Evolutionary conservation across 1,140 invertebrate genomes (phyloP), one percentile per base, ranked within the genome.

Genomic region (Ridgeia piscesae): DNA sequence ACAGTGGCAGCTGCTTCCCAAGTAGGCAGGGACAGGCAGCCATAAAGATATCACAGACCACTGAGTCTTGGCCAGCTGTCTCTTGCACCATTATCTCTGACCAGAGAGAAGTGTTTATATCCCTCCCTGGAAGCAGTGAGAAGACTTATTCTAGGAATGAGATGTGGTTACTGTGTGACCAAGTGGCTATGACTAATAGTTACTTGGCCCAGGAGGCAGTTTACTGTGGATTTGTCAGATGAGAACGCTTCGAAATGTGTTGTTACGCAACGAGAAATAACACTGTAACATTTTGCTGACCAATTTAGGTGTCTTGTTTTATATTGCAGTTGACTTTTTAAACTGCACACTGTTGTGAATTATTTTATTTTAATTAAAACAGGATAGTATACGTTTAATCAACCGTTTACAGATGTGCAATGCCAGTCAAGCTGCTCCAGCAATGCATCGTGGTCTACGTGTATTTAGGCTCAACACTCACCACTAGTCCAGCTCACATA

Each of bases 11-110:
- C 58, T 77, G 58, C 58, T 31, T 31, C 58, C 58, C 27, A 77
- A 77, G 58, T 77, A 77, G 58, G 17, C 58, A 27, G 58, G 58
- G 17, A 4, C 4, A 11, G 4, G 4, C 11, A 4, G 4, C 58
- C 58, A 77, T 77, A 77, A 77, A 77, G 58, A 77, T 77, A 77
- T 77, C 58, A 77, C 58, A 77, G 58, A 77, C 58, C 58, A 77
- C 58, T 77, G 58, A 21, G 8, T 21, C 58, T 6, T 2, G 27
- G 27, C 11, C 58, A 77, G 58, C 58, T 77, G 58, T 77, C 58
- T 77, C 58, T 4, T 4, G 58, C 4, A 21, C 58, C 58, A 77
- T 77, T 77, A 77, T 77, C 58, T 77, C 8, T 8, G 8, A 77
- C 58, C 4, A 17, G 17, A 77, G n/a, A n/a, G n/a, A n/a, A n/a